Evolutionary conservation across 2,113 vertebrate genomes (phyloP).

Genomic region (Stomatorhinus ivindoensis): DNA sequence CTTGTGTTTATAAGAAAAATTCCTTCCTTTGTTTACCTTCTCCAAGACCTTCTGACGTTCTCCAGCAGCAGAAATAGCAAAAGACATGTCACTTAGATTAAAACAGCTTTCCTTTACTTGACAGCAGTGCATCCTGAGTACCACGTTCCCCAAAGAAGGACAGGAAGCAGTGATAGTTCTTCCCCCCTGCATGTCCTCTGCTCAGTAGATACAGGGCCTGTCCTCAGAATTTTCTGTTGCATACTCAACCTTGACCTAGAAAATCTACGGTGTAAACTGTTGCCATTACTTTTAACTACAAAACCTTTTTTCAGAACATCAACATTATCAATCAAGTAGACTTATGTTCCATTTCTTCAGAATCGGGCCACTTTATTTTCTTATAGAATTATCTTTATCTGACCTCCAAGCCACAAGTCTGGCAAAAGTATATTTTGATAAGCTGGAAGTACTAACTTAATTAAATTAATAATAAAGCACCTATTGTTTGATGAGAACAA

Average conservation of each 20-base stretch:
- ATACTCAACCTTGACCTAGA: conserved; percentile 3
- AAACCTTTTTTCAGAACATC: neutral
- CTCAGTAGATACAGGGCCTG: neutral
- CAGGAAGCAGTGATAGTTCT: conserved; percentile 2
- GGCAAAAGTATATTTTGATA: neutral
- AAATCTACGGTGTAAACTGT: neutral
- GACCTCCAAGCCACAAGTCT: neutral
- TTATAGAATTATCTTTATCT: neutral
- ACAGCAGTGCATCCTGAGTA: conserved; percentile 10
- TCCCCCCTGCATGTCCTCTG: neutral
- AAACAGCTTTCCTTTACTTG: conserved; percentile 15
- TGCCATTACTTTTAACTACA: neutral
- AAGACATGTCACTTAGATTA: conserved; percentile 28
- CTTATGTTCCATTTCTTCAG: neutral
- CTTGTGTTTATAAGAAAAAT: conserved; percentile 22
- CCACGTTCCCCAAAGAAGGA: conserved; percentile 7
- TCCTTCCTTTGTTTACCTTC: conserved; percentile 28
- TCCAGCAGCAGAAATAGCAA: conserved; percentile 22
- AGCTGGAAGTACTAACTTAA: neutral
- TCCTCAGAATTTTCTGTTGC: neutral
- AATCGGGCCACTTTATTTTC: neutral
- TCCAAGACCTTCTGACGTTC: conserved; percentile 19
- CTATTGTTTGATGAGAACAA: neutral
- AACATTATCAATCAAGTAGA: neutral
- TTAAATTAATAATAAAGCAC: neutral